These are phyloP conservation scores for Lepidurus couesii DNA, from an alignment of 1,140 invertebrate genomes.

Conservation along the genomic window DNA sequence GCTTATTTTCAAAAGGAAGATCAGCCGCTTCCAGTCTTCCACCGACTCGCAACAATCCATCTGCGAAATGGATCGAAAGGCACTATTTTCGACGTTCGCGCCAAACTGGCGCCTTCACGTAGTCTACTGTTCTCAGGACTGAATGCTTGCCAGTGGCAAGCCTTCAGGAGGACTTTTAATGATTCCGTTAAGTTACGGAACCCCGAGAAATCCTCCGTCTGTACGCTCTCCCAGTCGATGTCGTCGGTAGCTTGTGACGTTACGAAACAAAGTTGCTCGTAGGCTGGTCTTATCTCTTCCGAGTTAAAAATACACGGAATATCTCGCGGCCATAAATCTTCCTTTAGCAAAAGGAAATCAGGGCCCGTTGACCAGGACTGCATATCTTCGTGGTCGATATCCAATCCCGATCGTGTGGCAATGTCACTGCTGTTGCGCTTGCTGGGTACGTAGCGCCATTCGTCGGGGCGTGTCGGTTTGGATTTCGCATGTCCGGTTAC, in stretches of 20 bases:
- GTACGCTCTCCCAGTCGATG: too few species aligned
- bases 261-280: neutral
- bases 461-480: neutral
- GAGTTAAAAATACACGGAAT: neutral
- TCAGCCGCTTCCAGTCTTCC: neutral
- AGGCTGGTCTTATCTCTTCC: neutral
- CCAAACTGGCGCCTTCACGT: too few species aligned
- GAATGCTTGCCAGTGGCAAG: neutral
- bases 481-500: neutral
- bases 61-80: neutral
- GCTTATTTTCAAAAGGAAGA: neutral
- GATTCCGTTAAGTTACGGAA: neutral
- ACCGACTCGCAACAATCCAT: constrained; percentile 11
- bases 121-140: too few species aligned
- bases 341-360: too few species aligned
- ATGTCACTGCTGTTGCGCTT: neutral
- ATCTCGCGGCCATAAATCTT: too few species aligned
- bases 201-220: neutral
- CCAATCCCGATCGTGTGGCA: neutral
- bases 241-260: too few species aligned
- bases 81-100: neutral
- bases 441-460: constrained; percentile 13
- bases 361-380: too few species aligned
- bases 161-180: neutral
- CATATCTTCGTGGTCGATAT: too few species aligned